Base-by-base conservation (phyloP, 2,797 vertebrate species). In the Lutjanus argentimaculatus region DNA sequence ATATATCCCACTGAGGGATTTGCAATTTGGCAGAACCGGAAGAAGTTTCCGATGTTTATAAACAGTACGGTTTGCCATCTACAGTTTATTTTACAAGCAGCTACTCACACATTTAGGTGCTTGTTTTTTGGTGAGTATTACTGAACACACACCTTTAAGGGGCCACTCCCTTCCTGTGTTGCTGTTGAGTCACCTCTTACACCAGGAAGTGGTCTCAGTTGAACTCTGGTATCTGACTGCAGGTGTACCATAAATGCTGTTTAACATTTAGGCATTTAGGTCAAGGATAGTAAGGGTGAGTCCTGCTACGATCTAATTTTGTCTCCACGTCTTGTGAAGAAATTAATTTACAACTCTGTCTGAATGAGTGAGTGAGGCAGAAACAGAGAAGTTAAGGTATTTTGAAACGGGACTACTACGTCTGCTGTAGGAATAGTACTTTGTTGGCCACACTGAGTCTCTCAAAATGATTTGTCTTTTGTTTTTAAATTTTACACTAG, bases 131-230 rank as follows among this genome's bases (percentile, higher is more conserved):
- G 15, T 55, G 30, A 58, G 1, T 8, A 3, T 42, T 43, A 4
- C 66, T 51, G 7, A 13, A 8, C 67, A 14, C 25, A 48, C 66
- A 81, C 78, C 80, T 71, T 53, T 45, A 8, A 56, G 25, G 16
- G 17, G 64, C 84, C 57, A 43, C 86, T 67, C 89, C 91, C 89
- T 88, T 85, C 69, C 75, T 86, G 63, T 9, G 1, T 14, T 65
- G 48, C 62, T 71, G 63, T 85, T 85, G 88, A 91, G 82, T 91
- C 83, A 88, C 22, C 7, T 46, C 77, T 85, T 30, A 40, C 25
- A 87, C 55, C 71, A 90, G 89, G 85, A 85, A 88, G 9, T 46
- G 22, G 30, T 36, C 30, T 36, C 5, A 52, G 55, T 6, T 74
- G 67, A 56, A 74, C 77, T 75, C 25, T 69, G 71, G 8, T 67